Evolutionary conservation across 2,888 invertebrate genomes (phyloP), one percentile per base, ranked within the genome.

Genomic region (Stenodera caucasica): DNA sequence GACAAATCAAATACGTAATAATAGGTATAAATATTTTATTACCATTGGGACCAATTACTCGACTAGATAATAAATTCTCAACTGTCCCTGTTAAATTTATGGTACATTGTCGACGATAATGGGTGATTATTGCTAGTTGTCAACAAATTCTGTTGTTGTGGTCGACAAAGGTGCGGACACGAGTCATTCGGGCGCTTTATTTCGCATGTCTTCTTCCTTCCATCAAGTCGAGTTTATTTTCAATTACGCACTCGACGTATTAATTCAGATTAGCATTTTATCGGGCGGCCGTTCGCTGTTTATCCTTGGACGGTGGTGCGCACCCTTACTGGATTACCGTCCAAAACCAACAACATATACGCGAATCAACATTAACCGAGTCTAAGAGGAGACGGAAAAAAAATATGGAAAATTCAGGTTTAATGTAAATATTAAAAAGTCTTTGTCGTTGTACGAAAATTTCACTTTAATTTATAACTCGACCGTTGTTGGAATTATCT

Each of bases 191-290:
- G 2, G 21, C 23, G 12, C 23, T 45, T 45, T 2, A n/a, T 11
- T 21, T 23, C 23, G 23, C 6, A 9, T 23, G 6, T 12, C n/a
- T 11, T 45, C n/a, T 45, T 21, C 21, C n/a, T 23, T 21, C 15
- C 15, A 15, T 7, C 15, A 14, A 14, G 21, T n/a, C 45, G 45
- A 51, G 75, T 75, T 75, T 75, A 71, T 74, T 75, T 75, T 75
- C 75, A 75, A 75, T 75, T 75, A 75, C 23, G 23, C n/a, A 45
- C 45, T 66, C 69, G 64, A 63, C 68, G 67, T 67, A 66, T 67
- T 68, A 69, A 71, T 66, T 68, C 67, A 70, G 73, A 73, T 75
- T 75, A 75, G 70, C 74, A 71, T 74, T 73, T 73, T 71, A 73
- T 70, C 72, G 64, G n/a, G 68, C 64, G 67, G 70, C 64, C 67